A percentile compares a stretch with the other conserved stretches of the same genome.
phyloP scores from a whole-genome alignment of 1,140 invertebrate species.

The Drosophila teissieri region DNA sequence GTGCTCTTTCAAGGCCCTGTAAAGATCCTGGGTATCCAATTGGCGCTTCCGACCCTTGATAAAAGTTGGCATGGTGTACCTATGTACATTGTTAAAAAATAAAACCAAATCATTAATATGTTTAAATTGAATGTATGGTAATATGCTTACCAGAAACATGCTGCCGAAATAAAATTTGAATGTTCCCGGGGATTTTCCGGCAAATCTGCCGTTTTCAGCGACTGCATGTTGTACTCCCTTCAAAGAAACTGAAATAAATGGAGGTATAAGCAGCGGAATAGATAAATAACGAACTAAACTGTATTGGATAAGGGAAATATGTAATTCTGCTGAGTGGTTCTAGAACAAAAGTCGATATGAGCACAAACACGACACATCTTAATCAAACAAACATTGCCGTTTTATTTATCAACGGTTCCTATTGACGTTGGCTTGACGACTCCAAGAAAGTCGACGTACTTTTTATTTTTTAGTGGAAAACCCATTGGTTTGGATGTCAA shows the following conservation, averaged over 20 bases:
- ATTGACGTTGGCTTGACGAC: slow-evolving; percentile 54
- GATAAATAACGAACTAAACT: slow-evolving; percentile 5
- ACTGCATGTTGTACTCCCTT: slow-evolving; percentile 62
- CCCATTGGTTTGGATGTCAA: not conserved
- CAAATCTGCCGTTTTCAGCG: slow-evolving; percentile 79
- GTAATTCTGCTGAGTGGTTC: slow-evolving; percentile 37
- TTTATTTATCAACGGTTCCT: slow-evolving; percentile 40
- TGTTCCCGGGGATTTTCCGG: slow-evolving; percentile 81
- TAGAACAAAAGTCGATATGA: slow-evolving; percentile 33
- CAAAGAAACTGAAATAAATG: slow-evolving; percentile 13
- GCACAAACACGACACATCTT: slow-evolving; percentile 21
- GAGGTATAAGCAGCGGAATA: not conserved
- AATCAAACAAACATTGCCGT: slow-evolving; percentile 44
- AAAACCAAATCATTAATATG: not conserved
- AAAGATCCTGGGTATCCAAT: slow-evolving; percentile 86
- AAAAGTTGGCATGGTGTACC: slow-evolving; percentile 86
- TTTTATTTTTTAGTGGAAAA: slow-evolving; percentile 4
- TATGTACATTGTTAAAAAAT: slow-evolving; percentile 52
- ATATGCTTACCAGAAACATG: slow-evolving; percentile 76
- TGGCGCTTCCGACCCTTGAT: slow-evolving; percentile 85
- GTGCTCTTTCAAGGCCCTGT: slow-evolving; percentile 86
- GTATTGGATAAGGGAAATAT: slow-evolving; percentile 7
- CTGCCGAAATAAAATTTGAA: slow-evolving; percentile 71
- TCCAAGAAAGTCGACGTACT: slow-evolving; percentile 22
- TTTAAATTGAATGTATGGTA: not conserved